Evolutionary conservation across 2,888 invertebrate species (phyloP), one percentile per base, ranked within the genome.

Genomic region (Tromatobia lineatoria): DNA sequence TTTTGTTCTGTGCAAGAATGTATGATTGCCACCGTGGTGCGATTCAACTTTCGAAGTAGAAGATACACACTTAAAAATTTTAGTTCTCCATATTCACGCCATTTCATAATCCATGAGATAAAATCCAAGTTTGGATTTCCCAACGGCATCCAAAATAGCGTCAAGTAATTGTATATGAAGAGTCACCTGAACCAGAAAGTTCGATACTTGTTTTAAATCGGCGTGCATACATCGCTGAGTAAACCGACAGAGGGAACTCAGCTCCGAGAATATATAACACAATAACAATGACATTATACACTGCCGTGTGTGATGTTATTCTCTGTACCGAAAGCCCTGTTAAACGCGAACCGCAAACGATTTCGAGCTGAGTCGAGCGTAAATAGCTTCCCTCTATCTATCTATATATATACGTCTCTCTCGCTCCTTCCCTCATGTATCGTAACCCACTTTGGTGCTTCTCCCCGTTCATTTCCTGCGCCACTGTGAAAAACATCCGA

Each of bases 261-360:
- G 47, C 23, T 47, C 47, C 61, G 34, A 29, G 34, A 64, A 64
- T 75, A 64, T 75, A 73, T 73, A 75, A 75, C 64, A 64, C 75
- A 52, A 64, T 59, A 75, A 75, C 64, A 64, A 64, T 64, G 64
- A 64, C 50, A 64, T 75, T 75, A 75, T 75, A 29, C 34, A 64
- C 38, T 50, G 45, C 25, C 29, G 75, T 64, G 75, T 38, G 75
- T 47, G 50, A 64, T 75, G 75, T 34, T 64, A 20, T 38, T 50
- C 29, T 64, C 29, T 74, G 47, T 61, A 61, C 29, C 73, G 59
- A 73, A 73, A 57, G 45, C 73, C 57, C 47, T 54, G 61, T 47
- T 74, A 61, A 74, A 61, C 73, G 73, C 47, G 34, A 34, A 74
- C 73, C 73, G 47, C 73, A 61, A 74, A 61, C 73, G 73, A 74